phyloP scores from a whole-genome alignment of 2,113 vertebrate genomes.

The Paramisgurnus dabryanus region DNA sequence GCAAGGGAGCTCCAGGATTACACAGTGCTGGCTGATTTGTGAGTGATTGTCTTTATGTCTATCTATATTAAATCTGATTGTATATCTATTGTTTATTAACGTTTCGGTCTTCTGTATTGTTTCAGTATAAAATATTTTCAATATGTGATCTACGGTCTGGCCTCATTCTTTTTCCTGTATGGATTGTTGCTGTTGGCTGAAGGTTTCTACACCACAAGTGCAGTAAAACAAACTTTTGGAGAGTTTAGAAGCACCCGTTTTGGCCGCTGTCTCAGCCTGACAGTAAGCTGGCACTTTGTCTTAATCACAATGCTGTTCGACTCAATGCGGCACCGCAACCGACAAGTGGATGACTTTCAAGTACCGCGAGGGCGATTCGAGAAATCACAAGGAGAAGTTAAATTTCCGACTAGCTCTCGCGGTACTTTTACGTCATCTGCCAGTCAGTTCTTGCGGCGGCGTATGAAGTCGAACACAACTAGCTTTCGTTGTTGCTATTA shows the following conservation, averaged over 20 bases:
- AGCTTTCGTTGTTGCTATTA: not conserved
- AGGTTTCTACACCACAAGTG: slow-evolving; percentile 97
- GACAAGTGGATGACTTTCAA: no score
- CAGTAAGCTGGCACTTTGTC: slow-evolving; percentile 75
- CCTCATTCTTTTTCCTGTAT: slow-evolving; percentile 98
- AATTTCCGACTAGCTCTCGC: no score
- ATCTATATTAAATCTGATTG: not conserved
- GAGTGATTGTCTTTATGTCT: slow-evolving; percentile 68
- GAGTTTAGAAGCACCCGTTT: slow-evolving; percentile 95
- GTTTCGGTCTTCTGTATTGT: not conserved
- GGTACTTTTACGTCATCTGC: no score
- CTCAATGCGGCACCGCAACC: no score
- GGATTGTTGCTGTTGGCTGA: slow-evolving; percentile 94
- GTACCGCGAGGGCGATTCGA: no score
- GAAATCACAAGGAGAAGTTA: no score
- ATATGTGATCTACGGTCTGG: slow-evolving; percentile 96
- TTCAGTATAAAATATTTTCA: slow-evolving; percentile 93
- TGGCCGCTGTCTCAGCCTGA: slow-evolving; percentile 92
- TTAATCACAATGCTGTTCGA: no score
- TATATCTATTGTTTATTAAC: no score
- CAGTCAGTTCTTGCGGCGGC: no score
- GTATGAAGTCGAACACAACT: no score
- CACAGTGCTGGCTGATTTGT: slow-evolving; percentile 88
- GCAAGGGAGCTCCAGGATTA: slow-evolving; percentile 92
- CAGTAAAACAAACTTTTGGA: slow-evolving; percentile 95